Evolutionary conservation across 1,140 invertebrate genomes (phyloP).

Genomic region (Monomorium pharaonis): DNA sequence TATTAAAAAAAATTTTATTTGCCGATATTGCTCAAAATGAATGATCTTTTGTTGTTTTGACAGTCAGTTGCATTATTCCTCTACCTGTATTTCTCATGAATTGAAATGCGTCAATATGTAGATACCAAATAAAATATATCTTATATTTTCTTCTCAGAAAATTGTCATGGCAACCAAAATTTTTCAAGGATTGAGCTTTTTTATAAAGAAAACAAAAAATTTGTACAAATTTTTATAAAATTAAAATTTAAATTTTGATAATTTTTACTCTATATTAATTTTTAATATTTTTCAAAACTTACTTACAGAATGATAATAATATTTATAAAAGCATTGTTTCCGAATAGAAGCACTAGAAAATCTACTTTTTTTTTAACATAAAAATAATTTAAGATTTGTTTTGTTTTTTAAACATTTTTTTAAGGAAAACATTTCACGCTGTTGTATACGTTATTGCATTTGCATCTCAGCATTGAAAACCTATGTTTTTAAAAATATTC

Average conservation of each 20-base stretch:
- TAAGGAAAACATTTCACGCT: neutral
- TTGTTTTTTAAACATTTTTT: neutral
- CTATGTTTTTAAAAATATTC: neutral
- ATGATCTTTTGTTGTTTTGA: neutral
- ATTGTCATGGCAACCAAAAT: neutral
- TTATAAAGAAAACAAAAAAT: too few relatives aligned
- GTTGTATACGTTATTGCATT: neutral
- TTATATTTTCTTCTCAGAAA: neutral
- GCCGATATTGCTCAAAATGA: neutral
- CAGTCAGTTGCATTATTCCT: neutral
- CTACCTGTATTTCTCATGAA: neutral
- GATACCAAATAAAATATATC: neutral
- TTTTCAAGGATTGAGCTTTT: neutral
- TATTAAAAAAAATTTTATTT: constrained; percentile 12
- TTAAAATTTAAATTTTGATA: too few relatives aligned
- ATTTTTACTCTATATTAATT: too few relatives aligned
- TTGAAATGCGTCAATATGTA: neutral
- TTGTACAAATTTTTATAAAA: too few relatives aligned
- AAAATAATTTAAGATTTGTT: neutral
- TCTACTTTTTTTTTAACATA: neutral
- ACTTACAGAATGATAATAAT: too few relatives aligned
- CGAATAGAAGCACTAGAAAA: neutral
- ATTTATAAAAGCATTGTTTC: too few relatives aligned
- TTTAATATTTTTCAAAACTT: too few relatives aligned
- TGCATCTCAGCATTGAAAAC: neutral